These are phyloP conservation scores for Dendronephthya gigantea DNA, from an alignment of 64 coral and sea anemone genomes.

Conservation along the genomic window DNA sequence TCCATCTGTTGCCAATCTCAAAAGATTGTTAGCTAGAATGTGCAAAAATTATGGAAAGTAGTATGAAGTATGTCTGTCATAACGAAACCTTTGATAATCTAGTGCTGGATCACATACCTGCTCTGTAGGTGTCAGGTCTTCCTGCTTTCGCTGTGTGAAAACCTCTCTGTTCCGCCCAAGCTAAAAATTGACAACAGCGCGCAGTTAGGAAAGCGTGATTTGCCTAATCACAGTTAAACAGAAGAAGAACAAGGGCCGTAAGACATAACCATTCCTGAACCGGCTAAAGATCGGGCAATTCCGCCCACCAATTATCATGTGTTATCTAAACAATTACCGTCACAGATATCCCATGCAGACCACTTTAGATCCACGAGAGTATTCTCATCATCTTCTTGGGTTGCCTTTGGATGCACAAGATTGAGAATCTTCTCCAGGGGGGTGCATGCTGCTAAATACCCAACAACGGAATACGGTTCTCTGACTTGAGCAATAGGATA, in stretches of 20 bases:
- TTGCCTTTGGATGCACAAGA: slow-evolving; percentile 32
- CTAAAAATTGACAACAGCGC: slow-evolving; percentile 21
- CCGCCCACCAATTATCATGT: background rate
- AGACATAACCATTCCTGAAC: too few species aligned
- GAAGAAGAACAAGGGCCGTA: too few species aligned
- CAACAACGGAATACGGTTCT: slow-evolving; percentile 50
- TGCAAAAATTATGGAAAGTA: background rate
- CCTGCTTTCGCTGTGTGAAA: slow-evolving; percentile 64
- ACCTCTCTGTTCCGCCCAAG: slow-evolving; percentile 58
- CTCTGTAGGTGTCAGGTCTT: slow-evolving; percentile 51
- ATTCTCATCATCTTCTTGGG: slow-evolving; percentile 19
- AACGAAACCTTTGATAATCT: background rate
- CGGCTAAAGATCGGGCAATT: background rate
- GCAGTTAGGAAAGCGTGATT: background rate
- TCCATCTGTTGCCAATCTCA: slow-evolving; percentile 51
- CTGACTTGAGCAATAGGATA: slow-evolving; percentile 54
- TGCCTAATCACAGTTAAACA: background rate
- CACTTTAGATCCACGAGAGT: slow-evolving; percentile 2
- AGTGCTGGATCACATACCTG: slow-evolving; percentile 9
- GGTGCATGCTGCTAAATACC: slow-evolving; percentile 37
- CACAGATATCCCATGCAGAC: slow-evolving; percentile 69
- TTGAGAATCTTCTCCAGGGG: slow-evolving; percentile 39
- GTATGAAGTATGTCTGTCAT: background rate
- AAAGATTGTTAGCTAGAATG: slow-evolving; percentile 51
- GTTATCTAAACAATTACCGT: slow-evolving; percentile 49